Evolutionary conservation across 2,888 invertebrate genomes (phyloP), one percentile per base, ranked within the genome.

Genomic region (Argyra leucocephala): DNA sequence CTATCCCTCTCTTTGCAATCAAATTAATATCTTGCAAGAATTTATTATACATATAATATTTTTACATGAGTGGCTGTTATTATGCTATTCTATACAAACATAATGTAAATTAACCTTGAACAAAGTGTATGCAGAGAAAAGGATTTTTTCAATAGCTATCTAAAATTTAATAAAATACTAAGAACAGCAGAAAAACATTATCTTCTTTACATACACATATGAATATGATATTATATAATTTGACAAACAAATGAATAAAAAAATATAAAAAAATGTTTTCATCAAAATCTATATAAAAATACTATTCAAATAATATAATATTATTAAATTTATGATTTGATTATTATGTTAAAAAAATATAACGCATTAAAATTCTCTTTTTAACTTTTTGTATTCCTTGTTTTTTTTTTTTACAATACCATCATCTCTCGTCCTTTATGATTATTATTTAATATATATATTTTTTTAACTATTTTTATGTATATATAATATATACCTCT

Each of bases 31-130:
- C 26, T 26, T 26, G 9, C 26, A 26, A 31, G 31, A 31, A 31
- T 31, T 31, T 31, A 6, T 31, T 31, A 10, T 31, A 12, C 31
- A 31, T 31, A 31, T 10, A 31, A 10, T 31, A 10, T 12, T 31
- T 31, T 31, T 31, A 31, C 12, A 2, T 31, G 31, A 4, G n/a
- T 31, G 31, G 31, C 31, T 31, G n/a, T n/a, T n/a, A n/a, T n/a
- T n/a, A n/a, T n/a, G n/a, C n/a, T n/a, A n/a, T n/a, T n/a, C 26
- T 26, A 5, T 48, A 48, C 48, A 48, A 48, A 48, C n/a, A 48
- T 48, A 48, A 48, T 48, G 48, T 48, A 48, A 48, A 48, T 48
- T 48, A 48, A 48, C 48, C 48, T 48, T 48, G 48, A 48, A 48
- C 18, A 48, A 15, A 48, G 18, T 26, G 4, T 18, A 48, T 48